Percentiles rank a stretch among this genome's conserved stretches.
These are phyloP conservation scores for silkworm (Bombyx mori) DNA, from an alignment of 1,140 invertebrate species.

Conservation along the genomic window ASM3026992v2 NC_085117.1:10351001-10351500, in stretches of 20 bases:
- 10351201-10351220: constrained; percentile 33
- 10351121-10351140: constrained; percentile 24
- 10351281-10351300: no score
- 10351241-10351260: constrained; percentile 19
- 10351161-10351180: constrained; percentile 38
- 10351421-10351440: no score
- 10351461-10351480: no score
- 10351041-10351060: background rate
- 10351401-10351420: no score
- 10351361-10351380: no score
- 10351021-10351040: constrained; percentile 42
- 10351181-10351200: constrained; percentile 35
- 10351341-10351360: no score
- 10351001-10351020: constrained; percentile 49
- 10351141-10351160: constrained; percentile 34
- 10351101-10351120: constrained; percentile 26
- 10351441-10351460: no score
- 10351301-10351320: no score
- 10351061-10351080: background rate
- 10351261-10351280: constrained; percentile 4
- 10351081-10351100: constrained; percentile 10
- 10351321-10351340: no score
- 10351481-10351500: no score
- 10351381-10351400: no score
- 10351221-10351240: constrained; percentile 35